These are phyloP conservation scores for Lasioglossum calceatum DNA, from an alignment of 2,888 invertebrate species.

Conservation along the genomic window DNA sequence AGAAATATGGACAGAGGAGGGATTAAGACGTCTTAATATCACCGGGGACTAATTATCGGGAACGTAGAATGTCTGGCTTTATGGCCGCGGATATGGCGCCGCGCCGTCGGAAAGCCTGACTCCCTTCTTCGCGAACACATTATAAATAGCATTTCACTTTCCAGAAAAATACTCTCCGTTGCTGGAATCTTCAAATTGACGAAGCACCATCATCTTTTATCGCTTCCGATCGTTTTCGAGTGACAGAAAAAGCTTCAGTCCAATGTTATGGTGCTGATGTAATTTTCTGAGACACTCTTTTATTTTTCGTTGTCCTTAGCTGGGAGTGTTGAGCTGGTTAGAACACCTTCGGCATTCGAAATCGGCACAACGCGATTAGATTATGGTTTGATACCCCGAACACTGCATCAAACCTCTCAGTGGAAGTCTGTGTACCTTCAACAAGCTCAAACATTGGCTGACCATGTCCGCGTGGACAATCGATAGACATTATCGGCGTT, in stretches of 20 bases:
- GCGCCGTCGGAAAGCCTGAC: not conserved
- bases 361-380: conserved; percentile 1
- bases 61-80: not conserved
- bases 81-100: not conserved
- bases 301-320: not conserved
- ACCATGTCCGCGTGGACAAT: not conserved
- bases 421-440: not conserved
- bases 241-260: not conserved
- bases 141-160: not conserved
- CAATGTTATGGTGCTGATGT: too few species aligned
- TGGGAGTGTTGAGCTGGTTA: not conserved
- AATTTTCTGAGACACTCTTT: not conserved
- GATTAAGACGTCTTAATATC: not conserved
- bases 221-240: not conserved
- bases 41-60: not conserved
- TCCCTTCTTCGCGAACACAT: not conserved
- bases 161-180: not conserved
- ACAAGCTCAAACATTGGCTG: not conserved
- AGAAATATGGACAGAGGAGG: not conserved
- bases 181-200: not conserved
- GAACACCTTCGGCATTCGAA: not conserved
- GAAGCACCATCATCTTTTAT: not conserved
- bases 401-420: not conserved
- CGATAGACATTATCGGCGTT: not conserved
- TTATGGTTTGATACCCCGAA: not conserved